Evolutionary conservation across 2,888 invertebrate species (phyloP), one percentile per base, ranked within the genome.

Genomic region (Eudasyphora cyanicolor): DNA sequence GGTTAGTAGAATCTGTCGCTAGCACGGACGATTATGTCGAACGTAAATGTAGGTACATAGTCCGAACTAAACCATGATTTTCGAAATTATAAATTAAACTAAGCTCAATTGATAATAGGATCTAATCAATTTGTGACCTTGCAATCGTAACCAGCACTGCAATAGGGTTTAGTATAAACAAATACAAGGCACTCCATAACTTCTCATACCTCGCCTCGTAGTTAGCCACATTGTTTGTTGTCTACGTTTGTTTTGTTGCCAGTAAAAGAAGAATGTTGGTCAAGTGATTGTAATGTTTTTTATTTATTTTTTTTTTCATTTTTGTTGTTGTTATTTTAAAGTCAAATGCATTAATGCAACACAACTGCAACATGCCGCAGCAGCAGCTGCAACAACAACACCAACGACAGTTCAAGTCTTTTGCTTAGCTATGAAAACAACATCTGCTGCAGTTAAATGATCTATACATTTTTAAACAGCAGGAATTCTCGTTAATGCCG

Each of bases 391-490:
- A 69, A 76, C 38, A 42, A 51, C 29, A 35, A 49, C 24, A 69
- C 12, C 12, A 60, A 29, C 29, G 6, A 10, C 60, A 32, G 19
- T 17, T 62, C 67, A 24, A 49, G 38, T 62, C 27, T 35, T 51
- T n/a, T 6, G 54, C 38, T 5, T 17, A 62, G 45, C 60, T 14
- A 54, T 73, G 73, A 57, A 76, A 76, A 38, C 73, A 79, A 78
- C 84, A 81, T 84, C 81, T 84, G 84, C 78, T 81, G n/a, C n/a
- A n/a, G 73, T 73, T 81, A 84, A 84, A 84, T 84, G 81, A 84
- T 81, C 81, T 51, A 62, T 73, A 81, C 84, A 81, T 79, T 79
- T 84, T 84, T 76, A 76, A 84, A 69, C 84, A 84, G 84, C 84
- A 84, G 81, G 84, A 62, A 84, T 84, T 84, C 84, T 76, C 78